phyloP scores from a whole-genome alignment of 2,888 invertebrate species.

The Spisula subtruncata region DNA sequence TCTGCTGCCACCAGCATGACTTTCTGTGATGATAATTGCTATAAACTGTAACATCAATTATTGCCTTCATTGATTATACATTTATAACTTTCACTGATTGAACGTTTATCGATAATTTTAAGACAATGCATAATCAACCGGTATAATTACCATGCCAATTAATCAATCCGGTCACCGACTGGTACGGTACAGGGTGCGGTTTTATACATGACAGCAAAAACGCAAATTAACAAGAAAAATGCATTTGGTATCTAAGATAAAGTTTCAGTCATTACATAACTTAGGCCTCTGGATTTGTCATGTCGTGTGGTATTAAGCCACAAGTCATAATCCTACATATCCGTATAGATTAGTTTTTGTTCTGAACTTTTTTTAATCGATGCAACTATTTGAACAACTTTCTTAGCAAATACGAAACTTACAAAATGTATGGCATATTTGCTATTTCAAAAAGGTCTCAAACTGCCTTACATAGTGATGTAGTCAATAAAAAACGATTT shows the following conservation, averaged over 20 bases:
- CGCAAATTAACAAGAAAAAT: conserved; percentile 1
- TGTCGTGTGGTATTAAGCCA: not conserved
- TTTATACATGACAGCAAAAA: not conserved
- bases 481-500: too few relatives aligned
- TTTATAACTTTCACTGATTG: not conserved
- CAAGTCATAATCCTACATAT: not conserved
- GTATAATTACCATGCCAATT: not conserved
- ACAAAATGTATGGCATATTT: too few relatives aligned
- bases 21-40: not conserved
- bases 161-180: not conserved
- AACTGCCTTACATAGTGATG: too few relatives aligned
- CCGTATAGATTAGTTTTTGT: not conserved
- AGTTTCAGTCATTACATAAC: not conserved
- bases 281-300: not conserved
- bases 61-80: conserved; percentile 2
- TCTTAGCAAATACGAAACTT: too few relatives aligned
- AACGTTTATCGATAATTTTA: conserved; percentile 10
- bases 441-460: too few relatives aligned
- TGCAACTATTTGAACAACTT: not conserved
- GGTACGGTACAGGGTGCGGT: conserved; percentile 14
- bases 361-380: not conserved
- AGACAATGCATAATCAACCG: not conserved
- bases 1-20: not conserved
- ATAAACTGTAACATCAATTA: not conserved
- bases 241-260: conserved; percentile 2